phyloP scores from a whole-genome alignment of 2,888 invertebrate genomes.

The Crematogaster levior region DNA sequence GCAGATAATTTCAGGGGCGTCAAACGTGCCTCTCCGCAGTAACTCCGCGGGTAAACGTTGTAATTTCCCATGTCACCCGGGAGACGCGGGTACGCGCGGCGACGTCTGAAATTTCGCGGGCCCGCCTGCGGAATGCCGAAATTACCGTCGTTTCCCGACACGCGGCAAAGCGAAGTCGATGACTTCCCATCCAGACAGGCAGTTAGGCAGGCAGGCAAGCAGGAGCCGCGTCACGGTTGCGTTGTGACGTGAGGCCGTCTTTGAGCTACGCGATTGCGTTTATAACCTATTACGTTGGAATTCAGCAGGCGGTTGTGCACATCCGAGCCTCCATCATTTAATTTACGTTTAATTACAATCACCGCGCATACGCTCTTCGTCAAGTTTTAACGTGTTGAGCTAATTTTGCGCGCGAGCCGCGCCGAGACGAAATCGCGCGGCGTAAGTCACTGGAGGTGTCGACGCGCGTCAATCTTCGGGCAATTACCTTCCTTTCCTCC shows the following conservation, averaged over 20 bases:
- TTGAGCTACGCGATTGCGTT: constrained; percentile 24
- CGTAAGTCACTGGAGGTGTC: not conserved
- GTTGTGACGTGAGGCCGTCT: constrained; percentile 8
- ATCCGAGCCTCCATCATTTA: constrained; percentile 27
- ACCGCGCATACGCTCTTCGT: not conserved
- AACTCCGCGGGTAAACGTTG: constrained; percentile 31
- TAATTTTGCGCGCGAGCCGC: constrained; percentile 14
- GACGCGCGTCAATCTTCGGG: not conserved
- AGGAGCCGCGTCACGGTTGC: constrained; percentile 36
- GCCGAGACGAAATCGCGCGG: not conserved
- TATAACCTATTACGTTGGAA: constrained; percentile 38
- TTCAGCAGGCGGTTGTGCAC: constrained; percentile 14
- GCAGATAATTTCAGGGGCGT: constrained; percentile 43
- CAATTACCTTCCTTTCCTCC: not conserved
- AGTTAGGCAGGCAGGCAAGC: not conserved
- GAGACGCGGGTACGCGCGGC: not conserved
- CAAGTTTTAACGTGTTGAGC: constrained; percentile 24
- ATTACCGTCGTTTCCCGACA: constrained; percentile 53
- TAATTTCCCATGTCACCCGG: constrained; percentile 47
- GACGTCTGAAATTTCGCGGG: constrained; percentile 36
- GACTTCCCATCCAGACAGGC: constrained; percentile 23
- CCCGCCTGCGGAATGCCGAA: constrained; percentile 47
- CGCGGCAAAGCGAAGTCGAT: constrained; percentile 43
- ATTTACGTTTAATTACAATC: constrained; percentile 50
- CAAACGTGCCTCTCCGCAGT: not conserved